phyloP scores from a whole-genome alignment of 2,888 invertebrate species.

The Dynastes tityus region DNA sequence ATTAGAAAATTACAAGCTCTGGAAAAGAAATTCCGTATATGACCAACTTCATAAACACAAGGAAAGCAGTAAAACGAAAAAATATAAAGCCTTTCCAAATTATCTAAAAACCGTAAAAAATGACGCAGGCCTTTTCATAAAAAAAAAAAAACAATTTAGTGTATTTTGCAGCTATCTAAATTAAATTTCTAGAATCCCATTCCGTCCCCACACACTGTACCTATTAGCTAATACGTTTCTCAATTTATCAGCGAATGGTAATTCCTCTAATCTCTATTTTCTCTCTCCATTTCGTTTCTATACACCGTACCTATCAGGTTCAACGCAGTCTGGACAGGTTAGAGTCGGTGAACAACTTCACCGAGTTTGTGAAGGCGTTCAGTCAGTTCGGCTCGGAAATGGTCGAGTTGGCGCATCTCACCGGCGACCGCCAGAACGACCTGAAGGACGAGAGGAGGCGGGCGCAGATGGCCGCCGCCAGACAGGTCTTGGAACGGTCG shows the following conservation, averaged over 20 bases:
- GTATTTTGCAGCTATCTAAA: too few relatives aligned
- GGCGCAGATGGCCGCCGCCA: conserved; percentile 96
- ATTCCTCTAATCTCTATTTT: conserved; percentile 7
- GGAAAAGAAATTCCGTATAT: too few relatives aligned
- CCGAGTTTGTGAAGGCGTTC: conserved; percentile 98
- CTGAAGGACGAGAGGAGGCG: conserved; percentile 93
- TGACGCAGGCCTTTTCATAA: too few relatives aligned
- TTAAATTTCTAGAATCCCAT: too few relatives aligned
- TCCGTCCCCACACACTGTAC: too few relatives aligned
- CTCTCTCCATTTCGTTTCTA: neutral
- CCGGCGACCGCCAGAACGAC: conserved; percentile 87
- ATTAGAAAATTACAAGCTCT: too few relatives aligned
- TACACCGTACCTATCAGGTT: conserved; percentile 71
- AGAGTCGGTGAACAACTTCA: conserved; percentile 92
- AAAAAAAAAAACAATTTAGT: too few relatives aligned
- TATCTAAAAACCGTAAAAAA: too few relatives aligned
- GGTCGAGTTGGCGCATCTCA: conserved; percentile 97
- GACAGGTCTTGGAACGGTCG: conserved; percentile 95
- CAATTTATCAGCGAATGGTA: conserved; percentile 22
- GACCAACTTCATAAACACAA: too few relatives aligned
- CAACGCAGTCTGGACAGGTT: conserved; percentile 87
- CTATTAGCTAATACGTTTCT: neutral
- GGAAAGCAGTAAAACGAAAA: too few relatives aligned
- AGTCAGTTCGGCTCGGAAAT: conserved; percentile 98
- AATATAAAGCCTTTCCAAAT: too few relatives aligned